A percentile compares a stretch with the other conserved stretches of the same genome.
phyloP scores from a whole-genome alignment of 1,140 invertebrate species.

The Caenorhabditis remanei region DNA sequence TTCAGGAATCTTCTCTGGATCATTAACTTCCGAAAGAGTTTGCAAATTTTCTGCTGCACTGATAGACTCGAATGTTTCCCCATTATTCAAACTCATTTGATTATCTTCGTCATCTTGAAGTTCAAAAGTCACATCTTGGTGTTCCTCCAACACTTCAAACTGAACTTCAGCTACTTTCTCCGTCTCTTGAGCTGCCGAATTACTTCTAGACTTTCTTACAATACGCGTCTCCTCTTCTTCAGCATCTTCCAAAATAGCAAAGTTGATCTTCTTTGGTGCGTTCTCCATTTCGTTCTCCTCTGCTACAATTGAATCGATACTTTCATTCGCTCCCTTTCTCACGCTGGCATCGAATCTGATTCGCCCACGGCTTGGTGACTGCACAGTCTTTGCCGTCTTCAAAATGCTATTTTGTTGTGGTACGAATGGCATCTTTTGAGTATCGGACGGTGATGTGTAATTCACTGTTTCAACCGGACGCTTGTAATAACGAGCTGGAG shows the following conservation, averaged over 20 bases:
- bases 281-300: neutral
- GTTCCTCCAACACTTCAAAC: neutral
- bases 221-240: neutral
- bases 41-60: neutral
- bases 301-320: neutral
- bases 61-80: neutral
- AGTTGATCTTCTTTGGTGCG: neutral
- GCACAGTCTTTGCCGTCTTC: slow-evolving; percentile 4
- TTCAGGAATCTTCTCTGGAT: neutral
- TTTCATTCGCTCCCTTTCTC: neutral
- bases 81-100: neutral
- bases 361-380: slow-evolving; percentile 1
- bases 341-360: neutral
- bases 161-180: neutral
- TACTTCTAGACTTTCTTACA: neutral
- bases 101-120: neutral
- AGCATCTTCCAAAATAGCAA: neutral
- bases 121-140: neutral
- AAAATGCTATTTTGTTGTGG: slow-evolving; percentile 4
- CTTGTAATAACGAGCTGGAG: slow-evolving; percentile 17
- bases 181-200: neutral
- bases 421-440: neutral
- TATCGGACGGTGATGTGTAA: neutral
- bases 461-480: neutral
- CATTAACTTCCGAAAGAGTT: neutral